Evolutionary conservation across 2,797 vertebrate genomes (phyloP).

Genomic region (Kryptopterus vitreolus): DNA sequence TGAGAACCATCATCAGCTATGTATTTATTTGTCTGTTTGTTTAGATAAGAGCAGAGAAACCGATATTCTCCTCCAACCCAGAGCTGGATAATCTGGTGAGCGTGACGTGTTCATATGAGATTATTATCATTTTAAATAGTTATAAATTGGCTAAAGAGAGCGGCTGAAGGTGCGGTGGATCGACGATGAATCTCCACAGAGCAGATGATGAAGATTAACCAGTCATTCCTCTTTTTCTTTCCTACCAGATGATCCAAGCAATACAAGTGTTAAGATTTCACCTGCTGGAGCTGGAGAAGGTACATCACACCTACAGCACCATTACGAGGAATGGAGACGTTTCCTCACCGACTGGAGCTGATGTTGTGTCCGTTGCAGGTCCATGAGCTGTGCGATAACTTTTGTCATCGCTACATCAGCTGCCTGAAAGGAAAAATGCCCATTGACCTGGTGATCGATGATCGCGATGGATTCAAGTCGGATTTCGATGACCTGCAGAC

Average conservation of each 20-base stretch:
- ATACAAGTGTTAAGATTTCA: slow-evolving; percentile 97
- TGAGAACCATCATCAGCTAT: too few species aligned
- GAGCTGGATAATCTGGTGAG: slow-evolving; percentile 97
- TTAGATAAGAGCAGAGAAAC: slow-evolving; percentile 93
- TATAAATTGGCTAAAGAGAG: too few species aligned
- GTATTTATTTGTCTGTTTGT: slow-evolving; percentile 31
- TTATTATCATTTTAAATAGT: too few species aligned
- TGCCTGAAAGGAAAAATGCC: slow-evolving; percentile 99
- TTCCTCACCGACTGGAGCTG: neutral
- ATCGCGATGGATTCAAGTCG: slow-evolving; percentile 89
- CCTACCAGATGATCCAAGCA: slow-evolving; percentile 90
- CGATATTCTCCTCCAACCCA: slow-evolving; percentile 92
- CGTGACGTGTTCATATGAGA: neutral
- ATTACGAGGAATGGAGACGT: too few species aligned
- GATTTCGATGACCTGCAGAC: slow-evolving; percentile 94
- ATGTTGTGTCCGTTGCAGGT: slow-evolving; percentile 69
- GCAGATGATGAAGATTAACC: neutral
- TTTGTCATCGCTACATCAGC: slow-evolving; percentile 97
- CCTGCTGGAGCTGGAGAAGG: slow-evolving; percentile 96
- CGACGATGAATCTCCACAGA: too few species aligned
- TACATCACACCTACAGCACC: slow-evolving; percentile 64
- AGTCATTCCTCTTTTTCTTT: neutral
- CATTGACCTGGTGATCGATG: slow-evolving; percentile 95
- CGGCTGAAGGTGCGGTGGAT: neutral
- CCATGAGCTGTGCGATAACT: slow-evolving; percentile 96